Percentiles rank a stretch among this genome's conserved stretches.
phyloP scores from a whole-genome alignment of 2,113 vertebrate species.

The Hyperopisus bebe region DNA sequence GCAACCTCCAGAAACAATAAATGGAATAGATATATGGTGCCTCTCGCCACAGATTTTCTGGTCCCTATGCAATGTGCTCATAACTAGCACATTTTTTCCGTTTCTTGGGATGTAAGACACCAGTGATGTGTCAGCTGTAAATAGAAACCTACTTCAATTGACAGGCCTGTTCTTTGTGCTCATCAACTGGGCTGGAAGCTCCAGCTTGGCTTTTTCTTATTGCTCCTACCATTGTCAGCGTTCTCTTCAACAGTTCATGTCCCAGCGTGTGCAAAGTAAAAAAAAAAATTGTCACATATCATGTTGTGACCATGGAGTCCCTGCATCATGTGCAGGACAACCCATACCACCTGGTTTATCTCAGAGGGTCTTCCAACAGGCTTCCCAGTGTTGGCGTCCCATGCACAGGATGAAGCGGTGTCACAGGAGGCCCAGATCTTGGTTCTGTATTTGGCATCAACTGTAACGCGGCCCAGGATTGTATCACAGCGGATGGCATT shows the following conservation, averaged over 20 bases:
- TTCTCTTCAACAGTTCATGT: slow-evolving; percentile 14
- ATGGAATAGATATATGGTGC: background rate
- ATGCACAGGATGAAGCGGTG: too few relatives aligned
- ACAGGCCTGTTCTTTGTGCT: background rate
- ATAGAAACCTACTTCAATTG: background rate
- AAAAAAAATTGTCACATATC: slow-evolving; percentile 13
- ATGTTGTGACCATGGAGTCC: slow-evolving; percentile 26
- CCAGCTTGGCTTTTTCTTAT: slow-evolving; percentile 3
- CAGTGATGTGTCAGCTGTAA: background rate
- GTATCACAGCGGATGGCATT: background rate
- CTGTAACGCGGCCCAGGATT: too few relatives aligned
- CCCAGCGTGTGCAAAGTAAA: background rate
- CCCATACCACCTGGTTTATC: background rate
- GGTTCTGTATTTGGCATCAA: background rate
- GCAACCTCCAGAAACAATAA: background rate
- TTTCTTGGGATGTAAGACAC: background rate
- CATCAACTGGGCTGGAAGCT: slow-evolving; percentile 4
- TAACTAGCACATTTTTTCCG: slow-evolving; percentile 4
- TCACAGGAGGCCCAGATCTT: background rate
- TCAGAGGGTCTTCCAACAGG: background rate
- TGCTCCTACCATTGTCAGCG: slow-evolving; percentile 23
- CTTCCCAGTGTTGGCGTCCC: slow-evolving; percentile 3
- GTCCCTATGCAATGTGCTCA: slow-evolving; percentile 4
- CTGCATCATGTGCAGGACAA: slow-evolving; percentile 15
- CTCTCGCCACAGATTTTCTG: background rate